Percentiles rank a stretch among this genome's conserved stretches.
phyloP scores from a whole-genome alignment of 2,888 invertebrate species.

The Pocota personata region DNA sequence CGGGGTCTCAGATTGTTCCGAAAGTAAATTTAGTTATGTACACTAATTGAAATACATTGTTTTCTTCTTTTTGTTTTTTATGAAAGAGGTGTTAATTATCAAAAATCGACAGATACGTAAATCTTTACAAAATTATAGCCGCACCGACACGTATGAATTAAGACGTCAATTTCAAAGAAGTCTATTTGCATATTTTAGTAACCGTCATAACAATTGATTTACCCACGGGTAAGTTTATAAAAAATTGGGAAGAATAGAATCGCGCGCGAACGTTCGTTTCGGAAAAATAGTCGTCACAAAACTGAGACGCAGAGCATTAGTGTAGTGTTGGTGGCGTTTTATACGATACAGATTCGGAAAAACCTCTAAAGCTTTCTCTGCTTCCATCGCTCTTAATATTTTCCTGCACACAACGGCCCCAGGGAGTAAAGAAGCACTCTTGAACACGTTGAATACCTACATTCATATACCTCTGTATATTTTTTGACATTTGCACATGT shows the following conservation, averaged over 20 bases:
- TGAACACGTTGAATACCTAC: constrained; percentile 17
- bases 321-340: constrained; percentile 18
- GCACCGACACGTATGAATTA: neutral
- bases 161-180: neutral
- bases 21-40: neutral
- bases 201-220: neutral
- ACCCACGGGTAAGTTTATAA: constrained; percentile 16
- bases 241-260: constrained; percentile 19
- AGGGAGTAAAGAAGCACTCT: constrained; percentile 36
- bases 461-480: neutral
- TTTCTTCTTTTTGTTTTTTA: neutral
- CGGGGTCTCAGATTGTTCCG: too few relatives aligned
- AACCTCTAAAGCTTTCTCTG: constrained; percentile 49
- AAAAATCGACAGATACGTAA: neutral
- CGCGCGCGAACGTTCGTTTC: constrained; percentile 80
- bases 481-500: constrained; percentile 48
- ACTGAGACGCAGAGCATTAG: constrained; percentile 76
- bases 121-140: neutral
- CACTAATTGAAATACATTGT: neutral
- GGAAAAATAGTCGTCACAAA: constrained; percentile 81
- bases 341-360: constrained; percentile 17
- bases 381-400: constrained; percentile 33
- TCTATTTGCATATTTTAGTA: neutral
- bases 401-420: constrained; percentile 21
- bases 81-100: neutral